Evolutionary conservation across 1,140 invertebrate species (phyloP), one percentile per base, ranked within the genome.

Genomic region (Sitobion miscanthi): DNA sequence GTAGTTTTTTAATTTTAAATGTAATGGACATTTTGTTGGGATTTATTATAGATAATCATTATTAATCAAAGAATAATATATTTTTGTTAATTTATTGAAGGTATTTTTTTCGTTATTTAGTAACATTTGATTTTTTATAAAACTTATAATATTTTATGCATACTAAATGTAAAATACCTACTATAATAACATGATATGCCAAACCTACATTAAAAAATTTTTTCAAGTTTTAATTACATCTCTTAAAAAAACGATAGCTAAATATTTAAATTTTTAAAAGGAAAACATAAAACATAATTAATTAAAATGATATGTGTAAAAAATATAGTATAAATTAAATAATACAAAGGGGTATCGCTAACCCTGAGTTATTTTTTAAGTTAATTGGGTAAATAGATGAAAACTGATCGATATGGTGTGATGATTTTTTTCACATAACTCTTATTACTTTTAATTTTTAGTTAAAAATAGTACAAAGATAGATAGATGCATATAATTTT

Each of bases 221-320:
- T 23, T 49, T 49, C 1, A 30, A n/a, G 11, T 87, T 47, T n/a
- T 49, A 14, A 87, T 8, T 35, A 49, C 14, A 20, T 30, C 14
- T 47, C 42, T 47, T 49, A 30, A 47, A 49, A n/a, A 47, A 85
- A 85, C 23, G 14, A 25, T 45, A 25, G 30, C 49, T 62, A 85
- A 42, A 45, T 45, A 85, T 42, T 85, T 30, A 45, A 85, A 83
- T 85, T 85, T 38, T 21, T 42, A 85, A 14, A 85, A 85, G 0
- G 42, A 83, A 42, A 5, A 35, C n/a, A 42, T 38, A 85, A 85
- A 85, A 85, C 35, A 42, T 85, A 86, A 30, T 49, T 87, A n/a
- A 87, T 87, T 17, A 87, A 49, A 87, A 87, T 87, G 85, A 87
- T 87, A 87, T 87, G 85, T 87, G 45, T 87, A n/a, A 87, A 87